Percentiles rank a stretch among this genome's conserved stretches.
Conservation (phyloP, 1,140 invertebrate genomes). For the Oryctes rhinoceros region DNA sequence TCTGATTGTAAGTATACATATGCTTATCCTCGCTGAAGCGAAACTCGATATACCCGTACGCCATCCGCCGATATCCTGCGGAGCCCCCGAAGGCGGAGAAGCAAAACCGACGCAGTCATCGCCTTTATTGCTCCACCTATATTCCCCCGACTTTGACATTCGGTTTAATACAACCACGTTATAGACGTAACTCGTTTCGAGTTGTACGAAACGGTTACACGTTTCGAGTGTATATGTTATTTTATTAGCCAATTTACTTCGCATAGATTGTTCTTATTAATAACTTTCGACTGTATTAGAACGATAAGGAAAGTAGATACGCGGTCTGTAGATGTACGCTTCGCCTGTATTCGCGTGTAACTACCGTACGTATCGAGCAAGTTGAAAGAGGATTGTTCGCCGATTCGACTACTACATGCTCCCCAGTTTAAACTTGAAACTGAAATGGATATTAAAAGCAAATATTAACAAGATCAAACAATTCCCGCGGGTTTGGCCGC, state of each 20-base stretch:
- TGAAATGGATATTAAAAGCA: conserved; percentile 22
- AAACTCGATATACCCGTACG: too few relatives aligned
- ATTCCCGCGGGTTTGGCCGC: conserved; percentile 11
- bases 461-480: conserved; percentile 22
- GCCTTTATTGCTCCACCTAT: too few relatives aligned
- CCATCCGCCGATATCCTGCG: too few relatives aligned
- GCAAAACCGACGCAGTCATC: too few relatives aligned
- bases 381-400: conserved; percentile 8
- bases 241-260: conserved; percentile 15
- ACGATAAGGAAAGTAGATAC: conserved; percentile 2
- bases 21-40: too few relatives aligned
- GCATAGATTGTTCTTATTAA: conserved; percentile 17
- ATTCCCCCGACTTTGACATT: too few relatives aligned
- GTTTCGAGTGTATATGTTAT: neutral
- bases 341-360: neutral
- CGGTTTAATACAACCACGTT: too few relatives aligned
- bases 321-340: neutral
- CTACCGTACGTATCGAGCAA: neutral
- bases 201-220: too few relatives aligned
- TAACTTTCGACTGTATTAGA: conserved; percentile 15
- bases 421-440: neutral
- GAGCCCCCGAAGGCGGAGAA: too few relatives aligned
- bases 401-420: neutral
- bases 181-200: too few relatives aligned
- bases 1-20: too few relatives aligned